These are phyloP conservation scores for Bombus waltoni DNA, from an alignment of 1,140 invertebrate genomes.

Conservation along the genomic window DNA sequence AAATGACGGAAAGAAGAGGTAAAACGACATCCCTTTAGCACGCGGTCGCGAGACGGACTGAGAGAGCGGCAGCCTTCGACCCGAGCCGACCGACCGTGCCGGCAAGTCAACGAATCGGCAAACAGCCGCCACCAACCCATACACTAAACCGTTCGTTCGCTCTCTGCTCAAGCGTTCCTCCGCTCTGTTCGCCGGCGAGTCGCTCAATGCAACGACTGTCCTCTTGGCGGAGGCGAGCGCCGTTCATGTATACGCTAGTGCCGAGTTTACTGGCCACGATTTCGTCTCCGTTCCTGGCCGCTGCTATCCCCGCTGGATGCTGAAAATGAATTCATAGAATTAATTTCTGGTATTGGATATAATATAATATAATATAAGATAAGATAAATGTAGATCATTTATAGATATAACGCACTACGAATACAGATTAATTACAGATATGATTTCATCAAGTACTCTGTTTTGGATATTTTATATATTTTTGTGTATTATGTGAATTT, in stretches of 20 bases:
- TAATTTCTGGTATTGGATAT: no score
- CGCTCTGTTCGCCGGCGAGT: background rate
- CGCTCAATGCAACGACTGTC: conserved; percentile 52
- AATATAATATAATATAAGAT: no score
- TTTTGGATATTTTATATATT: no score
- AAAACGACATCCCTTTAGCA: conserved; percentile 39
- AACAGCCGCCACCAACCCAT: conserved; percentile 40
- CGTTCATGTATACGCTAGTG: conserved; percentile 25
- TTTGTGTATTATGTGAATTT: no score
- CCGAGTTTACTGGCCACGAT: background rate
- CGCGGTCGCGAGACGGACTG: conserved; percentile 68
- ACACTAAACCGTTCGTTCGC: conserved; percentile 1
- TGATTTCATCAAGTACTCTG: no score
- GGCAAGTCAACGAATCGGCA: conserved; percentile 56
- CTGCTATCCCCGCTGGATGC: background rate
- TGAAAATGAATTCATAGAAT: background rate
- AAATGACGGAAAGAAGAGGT: conserved; percentile 8
- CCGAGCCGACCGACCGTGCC: conserved; percentile 34
- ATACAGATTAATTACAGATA: no score
- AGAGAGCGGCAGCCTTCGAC: conserved; percentile 43
- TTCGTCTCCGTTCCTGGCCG: background rate
- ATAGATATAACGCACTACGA: no score
- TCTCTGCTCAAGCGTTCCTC: conserved; percentile 7
- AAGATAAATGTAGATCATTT: no score
- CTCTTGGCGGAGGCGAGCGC: background rate